A percentile compares a stretch with the other conserved stretches of the same genome.
Conservation (phyloP, 2,113 vertebrate genomes). For the Coptodon bakossiorum region DNA sequence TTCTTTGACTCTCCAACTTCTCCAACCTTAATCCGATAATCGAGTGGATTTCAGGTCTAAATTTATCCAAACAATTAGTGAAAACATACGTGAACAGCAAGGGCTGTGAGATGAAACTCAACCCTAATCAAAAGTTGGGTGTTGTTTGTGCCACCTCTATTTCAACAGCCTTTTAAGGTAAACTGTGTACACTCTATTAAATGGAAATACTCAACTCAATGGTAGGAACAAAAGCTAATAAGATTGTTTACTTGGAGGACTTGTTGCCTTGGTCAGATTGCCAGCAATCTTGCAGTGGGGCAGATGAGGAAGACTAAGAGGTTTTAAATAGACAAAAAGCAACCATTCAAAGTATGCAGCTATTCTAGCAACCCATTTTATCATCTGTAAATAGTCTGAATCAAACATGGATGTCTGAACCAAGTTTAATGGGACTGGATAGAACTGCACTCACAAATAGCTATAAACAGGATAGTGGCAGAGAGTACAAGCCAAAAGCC, state of each 20-base stretch:
- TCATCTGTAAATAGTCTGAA: neutral
- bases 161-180: neutral
- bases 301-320: neutral
- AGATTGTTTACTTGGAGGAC: neutral
- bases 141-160: neutral
- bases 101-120: neutral
- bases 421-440: neutral
- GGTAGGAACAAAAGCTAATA: neutral
- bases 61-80: neutral
- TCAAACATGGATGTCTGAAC: neutral
- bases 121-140: neutral
- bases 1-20: neutral
- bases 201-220: neutral
- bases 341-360: neutral
- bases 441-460: neutral
- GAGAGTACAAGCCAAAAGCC: neutral
- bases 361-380: neutral
- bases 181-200: neutral
- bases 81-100: neutral
- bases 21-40: neutral
- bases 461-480: neutral
- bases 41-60: neutral
- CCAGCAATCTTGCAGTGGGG: neutral
- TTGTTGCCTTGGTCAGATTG: neutral
- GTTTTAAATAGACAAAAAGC: neutral